phyloP scores from a whole-genome alignment of 2,888 invertebrate genomes.

The Venustoraphidia nigricollis region DNA sequence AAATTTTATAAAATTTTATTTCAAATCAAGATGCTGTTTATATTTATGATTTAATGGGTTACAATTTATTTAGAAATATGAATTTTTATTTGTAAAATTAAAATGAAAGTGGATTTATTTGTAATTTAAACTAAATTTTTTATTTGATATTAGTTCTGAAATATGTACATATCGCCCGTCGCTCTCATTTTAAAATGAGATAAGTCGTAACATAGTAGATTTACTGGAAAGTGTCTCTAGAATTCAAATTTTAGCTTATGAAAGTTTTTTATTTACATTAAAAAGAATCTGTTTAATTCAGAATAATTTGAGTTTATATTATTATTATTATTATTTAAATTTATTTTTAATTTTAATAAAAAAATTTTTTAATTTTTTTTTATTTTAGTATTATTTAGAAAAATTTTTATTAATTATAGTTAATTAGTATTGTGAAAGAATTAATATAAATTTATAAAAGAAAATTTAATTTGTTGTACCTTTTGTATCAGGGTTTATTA shows the following conservation, averaged over 20 bases:
- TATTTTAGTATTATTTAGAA: constrained; percentile 6
- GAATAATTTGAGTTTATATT: constrained; percentile 22
- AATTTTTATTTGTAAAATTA: constrained; percentile 32
- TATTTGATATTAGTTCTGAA: constrained; percentile 46
- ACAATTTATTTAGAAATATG: constrained; percentile 39
- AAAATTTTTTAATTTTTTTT: constrained; percentile 30
- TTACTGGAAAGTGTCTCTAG: constrained; percentile 61
- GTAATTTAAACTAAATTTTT: constrained; percentile 38
- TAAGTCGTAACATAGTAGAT: constrained; percentile 73
- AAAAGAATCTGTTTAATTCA: constrained; percentile 34
- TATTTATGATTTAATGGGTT: constrained; percentile 49
- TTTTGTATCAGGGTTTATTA: too few relatives aligned
- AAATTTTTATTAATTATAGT: too few relatives aligned
- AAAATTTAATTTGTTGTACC: too few relatives aligned
- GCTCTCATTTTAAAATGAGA: constrained; percentile 50
- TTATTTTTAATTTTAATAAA: constrained; percentile 33
- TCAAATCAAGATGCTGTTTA: constrained; percentile 60
- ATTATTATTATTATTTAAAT: constrained; percentile 22
- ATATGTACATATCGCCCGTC: constrained; percentile 71
- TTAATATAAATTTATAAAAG: too few relatives aligned
- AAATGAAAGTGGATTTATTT: constrained; percentile 48
- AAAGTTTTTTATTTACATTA: constrained; percentile 53
- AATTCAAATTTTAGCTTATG: constrained; percentile 45
- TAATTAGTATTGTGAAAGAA: too few relatives aligned
- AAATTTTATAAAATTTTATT: constrained; percentile 31